phyloP scores from a whole-genome alignment of 2,113 vertebrate species.

The Pedionomus torquatus region DNA sequence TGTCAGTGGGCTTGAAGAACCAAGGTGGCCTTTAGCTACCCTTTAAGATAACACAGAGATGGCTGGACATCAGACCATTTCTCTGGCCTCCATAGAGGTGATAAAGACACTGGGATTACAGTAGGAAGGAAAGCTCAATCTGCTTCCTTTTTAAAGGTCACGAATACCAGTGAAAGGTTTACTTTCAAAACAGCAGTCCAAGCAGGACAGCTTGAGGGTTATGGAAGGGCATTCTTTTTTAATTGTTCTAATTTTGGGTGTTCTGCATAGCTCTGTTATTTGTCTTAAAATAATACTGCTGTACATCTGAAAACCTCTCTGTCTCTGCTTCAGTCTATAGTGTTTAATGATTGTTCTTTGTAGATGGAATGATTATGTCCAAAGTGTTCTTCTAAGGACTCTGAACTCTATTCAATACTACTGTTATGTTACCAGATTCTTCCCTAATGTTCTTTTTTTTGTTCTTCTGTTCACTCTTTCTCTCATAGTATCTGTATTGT shows the following conservation, averaged over 20 bases:
- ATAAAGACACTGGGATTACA: neutral
- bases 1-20: neutral
- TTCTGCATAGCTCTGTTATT: neutral
- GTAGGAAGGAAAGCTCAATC: slow-evolving; percentile 40
- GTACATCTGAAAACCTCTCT: neutral
- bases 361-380: neutral
- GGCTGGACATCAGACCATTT: neutral
- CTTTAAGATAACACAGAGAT: neutral
- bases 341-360: neutral
- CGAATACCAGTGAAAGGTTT: neutral
- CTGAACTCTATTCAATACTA: too few relatives aligned
- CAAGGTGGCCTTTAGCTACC: neutral
- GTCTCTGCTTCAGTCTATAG: neutral
- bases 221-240: slow-evolving; percentile 20
- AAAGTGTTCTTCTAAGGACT: neutral
- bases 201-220: neutral
- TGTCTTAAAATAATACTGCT: neutral
- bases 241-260: neutral
- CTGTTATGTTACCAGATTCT: neutral
- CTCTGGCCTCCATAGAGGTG: neutral
- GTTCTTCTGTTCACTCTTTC: neutral
- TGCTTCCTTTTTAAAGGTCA: slow-evolving; percentile 51
- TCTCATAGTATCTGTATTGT: neutral
- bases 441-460: neutral
- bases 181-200: slow-evolving; percentile 23